Conservation (phyloP, 2,888 invertebrate genomes). For the Cancer borealis region DNA sequence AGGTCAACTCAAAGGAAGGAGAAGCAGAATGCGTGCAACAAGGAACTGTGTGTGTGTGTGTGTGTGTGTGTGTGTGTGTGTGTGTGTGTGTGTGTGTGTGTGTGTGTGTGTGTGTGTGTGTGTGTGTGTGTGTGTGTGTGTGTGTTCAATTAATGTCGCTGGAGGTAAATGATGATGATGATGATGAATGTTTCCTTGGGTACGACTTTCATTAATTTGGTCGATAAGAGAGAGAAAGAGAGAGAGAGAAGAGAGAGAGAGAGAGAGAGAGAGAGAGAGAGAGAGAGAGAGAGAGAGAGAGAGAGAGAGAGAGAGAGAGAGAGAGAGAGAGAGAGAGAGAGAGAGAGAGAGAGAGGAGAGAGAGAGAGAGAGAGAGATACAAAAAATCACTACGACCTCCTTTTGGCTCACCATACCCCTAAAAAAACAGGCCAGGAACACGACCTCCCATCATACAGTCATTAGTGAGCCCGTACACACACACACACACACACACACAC, state of each 20-base stretch:
- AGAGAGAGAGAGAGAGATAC: conserved; percentile 13
- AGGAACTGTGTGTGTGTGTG: not conserved
- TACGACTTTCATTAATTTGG: not conserved
- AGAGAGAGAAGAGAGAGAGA: not conserved
- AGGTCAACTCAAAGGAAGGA: not conserved
- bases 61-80: conserved; percentile 49
- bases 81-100: conserved; percentile 52
- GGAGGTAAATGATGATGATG: not conserved
- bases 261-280: conserved; percentile 23
- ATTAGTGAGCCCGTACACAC: conserved; percentile 14
- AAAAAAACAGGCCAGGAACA: not conserved
- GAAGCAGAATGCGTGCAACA: not conserved
- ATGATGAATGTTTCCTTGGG: conserved; percentile 3
- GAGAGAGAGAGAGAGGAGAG: conserved; percentile 44
- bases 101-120: conserved; percentile 34
- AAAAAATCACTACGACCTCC: not conserved
- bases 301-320: not conserved
- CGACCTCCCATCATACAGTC: not conserved
- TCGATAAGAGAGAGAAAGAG: not conserved
- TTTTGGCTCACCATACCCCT: not conserved
- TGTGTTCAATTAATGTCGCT: conserved; percentile 5
- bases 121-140: conserved; percentile 41
- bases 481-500: conserved; percentile 52
- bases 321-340: conserved; percentile 40
- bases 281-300: conserved; percentile 48